A percentile compares a stretch with the other conserved stretches of the same genome.
Evolutionary conservation across 2,797 vertebrate genomes (phyloP).

Genomic region (Cryptoblepharus egeriae): DNA sequence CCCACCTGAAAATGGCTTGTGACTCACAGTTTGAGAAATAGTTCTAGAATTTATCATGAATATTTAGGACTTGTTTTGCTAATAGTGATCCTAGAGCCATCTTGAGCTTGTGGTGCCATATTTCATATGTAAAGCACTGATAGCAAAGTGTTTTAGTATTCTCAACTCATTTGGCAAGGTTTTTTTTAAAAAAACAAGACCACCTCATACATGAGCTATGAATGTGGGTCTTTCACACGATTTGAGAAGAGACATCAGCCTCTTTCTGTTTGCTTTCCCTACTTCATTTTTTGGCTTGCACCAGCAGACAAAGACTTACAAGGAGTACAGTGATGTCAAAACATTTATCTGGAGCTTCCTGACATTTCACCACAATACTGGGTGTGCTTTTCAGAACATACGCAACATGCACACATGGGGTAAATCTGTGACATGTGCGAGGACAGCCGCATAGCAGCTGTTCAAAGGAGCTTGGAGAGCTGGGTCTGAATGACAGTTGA

Average conservation of each 20-base stretch:
- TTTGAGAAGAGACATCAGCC: neutral
- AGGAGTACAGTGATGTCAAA: slow-evolving; percentile 57
- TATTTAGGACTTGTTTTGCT: neutral
- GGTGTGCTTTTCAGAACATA: too few relatives aligned
- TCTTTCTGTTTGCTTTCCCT: neutral
- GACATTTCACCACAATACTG: neutral
- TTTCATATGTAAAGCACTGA: neutral
- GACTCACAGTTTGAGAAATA: too few relatives aligned
- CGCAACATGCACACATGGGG: too few relatives aligned
- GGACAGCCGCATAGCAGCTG: too few relatives aligned
- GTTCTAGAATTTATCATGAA: too few relatives aligned
- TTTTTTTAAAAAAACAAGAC: neutral
- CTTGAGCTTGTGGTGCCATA: too few relatives aligned
- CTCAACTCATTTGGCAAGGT: neutral
- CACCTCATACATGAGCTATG: neutral
- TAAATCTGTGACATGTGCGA: too few relatives aligned
- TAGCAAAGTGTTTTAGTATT: neutral
- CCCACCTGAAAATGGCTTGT: too few relatives aligned
- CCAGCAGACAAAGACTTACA: slow-evolving; percentile 14
- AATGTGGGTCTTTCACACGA: neutral
- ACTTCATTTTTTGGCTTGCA: slow-evolving; percentile 35
- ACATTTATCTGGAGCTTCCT: slow-evolving; percentile 59
- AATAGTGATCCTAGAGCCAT: neutral
- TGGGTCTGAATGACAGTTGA: too few relatives aligned
- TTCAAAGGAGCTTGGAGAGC: too few relatives aligned